Percentiles rank a stretch among this genome's conserved stretches.
phyloP scores from a whole-genome alignment of 2,888 invertebrate genomes.

The Sminthurinus aureus region DNA sequence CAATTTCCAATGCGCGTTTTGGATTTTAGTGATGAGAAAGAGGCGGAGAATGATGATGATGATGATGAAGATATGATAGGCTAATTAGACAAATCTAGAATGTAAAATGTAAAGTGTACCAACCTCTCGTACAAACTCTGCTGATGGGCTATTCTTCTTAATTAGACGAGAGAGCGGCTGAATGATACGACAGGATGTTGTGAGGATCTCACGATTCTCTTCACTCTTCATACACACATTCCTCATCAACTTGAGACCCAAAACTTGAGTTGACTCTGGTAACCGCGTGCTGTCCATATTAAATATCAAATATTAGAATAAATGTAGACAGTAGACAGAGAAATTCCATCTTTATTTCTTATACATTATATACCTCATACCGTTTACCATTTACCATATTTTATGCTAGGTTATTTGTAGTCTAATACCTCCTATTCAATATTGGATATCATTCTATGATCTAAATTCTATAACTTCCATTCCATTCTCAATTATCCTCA shows the following conservation, averaged over 20 bases:
- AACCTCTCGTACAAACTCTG: slow-evolving; percentile 51
- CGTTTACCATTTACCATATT: too few relatives aligned
- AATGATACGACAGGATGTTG: slow-evolving; percentile 38
- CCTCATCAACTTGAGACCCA: slow-evolving; percentile 47
- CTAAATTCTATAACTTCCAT: too few relatives aligned
- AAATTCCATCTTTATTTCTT: too few relatives aligned
- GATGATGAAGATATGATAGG: slow-evolving; percentile 1
- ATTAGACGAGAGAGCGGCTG: slow-evolving; percentile 44
- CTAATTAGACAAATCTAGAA: slow-evolving; percentile 18
- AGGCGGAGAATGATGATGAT: neutral
- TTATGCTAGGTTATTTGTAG: too few relatives aligned
- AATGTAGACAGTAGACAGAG: too few relatives aligned
- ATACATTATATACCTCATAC: too few relatives aligned
- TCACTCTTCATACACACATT: slow-evolving; percentile 55
- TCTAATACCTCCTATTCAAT: too few relatives aligned
- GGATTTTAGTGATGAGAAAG: neutral
- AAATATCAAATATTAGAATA: too few relatives aligned
- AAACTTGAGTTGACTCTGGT: slow-evolving; percentile 33
- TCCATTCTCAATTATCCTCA: too few relatives aligned
- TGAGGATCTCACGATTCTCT: slow-evolving; percentile 51
- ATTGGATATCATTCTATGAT: too few relatives aligned
- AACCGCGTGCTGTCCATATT: slow-evolving; percentile 7
- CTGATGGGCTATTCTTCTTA: slow-evolving; percentile 38
- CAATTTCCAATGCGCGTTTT: neutral
- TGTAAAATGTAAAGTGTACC: neutral